Evolutionary conservation across 2,113 vertebrate species (phyloP), one percentile per base, ranked within the genome.

Genomic region (Seriola rivoliana): DNA sequence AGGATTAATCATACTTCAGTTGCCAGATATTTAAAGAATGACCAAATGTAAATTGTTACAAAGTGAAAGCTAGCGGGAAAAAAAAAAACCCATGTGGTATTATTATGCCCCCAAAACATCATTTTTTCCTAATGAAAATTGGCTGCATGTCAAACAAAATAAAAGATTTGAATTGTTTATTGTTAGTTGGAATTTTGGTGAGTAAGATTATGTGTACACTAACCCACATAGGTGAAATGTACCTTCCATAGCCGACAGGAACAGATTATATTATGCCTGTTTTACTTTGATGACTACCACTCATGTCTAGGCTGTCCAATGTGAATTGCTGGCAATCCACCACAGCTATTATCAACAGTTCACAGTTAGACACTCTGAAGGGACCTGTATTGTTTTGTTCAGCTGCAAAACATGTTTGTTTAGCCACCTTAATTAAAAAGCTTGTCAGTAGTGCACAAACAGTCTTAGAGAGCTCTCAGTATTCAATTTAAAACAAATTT

Each of bases 401-500:
- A n/a, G 40, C 50, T 36, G 72, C 50, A 79, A 88, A 89, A 90
- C 82, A 84, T 86, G 86, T 93, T 89, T 91, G 82, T 89, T 91
- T 87, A 65, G 75, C 62, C 55, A 78, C 77, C 68, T 90, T 89
- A 93, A 95, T 93, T 94, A 87, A 93, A 93, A 93, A 86, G 54
- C 83, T 58, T 85, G 80, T 91, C 91, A 85, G 75, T 72, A 34
- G 67, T 68, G 69, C 78, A 75, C 81, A 91, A 91, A 91, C 88
- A 90, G 69, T 89, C 60, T 73, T 13, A n/a, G 68, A 80, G 81
- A 70, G 60, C 84, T 71, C 81, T 76, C 66, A 40, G 80, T 81
- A 71, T 92, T 93, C 84, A 92, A 90, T 94, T 93, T 92, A 85
- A 88, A 90, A 80, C 87, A 73, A 81, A 90, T 89, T 90, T 92